These are phyloP conservation scores for Brachirus orientalis DNA, from an alignment of 2,113 vertebrate species.

Conservation along the genomic window DNA sequence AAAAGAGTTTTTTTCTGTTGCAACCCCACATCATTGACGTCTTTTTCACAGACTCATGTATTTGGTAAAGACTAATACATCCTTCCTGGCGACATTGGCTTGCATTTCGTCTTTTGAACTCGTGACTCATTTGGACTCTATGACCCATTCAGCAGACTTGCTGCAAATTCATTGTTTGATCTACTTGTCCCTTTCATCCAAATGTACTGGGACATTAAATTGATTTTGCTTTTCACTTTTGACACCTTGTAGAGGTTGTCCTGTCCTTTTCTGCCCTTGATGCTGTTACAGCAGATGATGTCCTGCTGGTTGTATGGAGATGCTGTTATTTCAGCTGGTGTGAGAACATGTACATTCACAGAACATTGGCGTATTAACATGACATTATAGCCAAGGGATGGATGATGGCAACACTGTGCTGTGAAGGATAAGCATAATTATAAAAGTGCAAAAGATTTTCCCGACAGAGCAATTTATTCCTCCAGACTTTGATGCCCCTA, in stretches of 20 bases:
- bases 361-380: neutral
- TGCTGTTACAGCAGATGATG: conserved; percentile 31
- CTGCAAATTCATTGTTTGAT: conserved; percentile 13
- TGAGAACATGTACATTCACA: conserved; percentile 10
- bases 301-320: conserved; percentile 46
- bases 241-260: conserved; percentile 8
- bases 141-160: conserved; percentile 24
- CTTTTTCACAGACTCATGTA: conserved; percentile 42
- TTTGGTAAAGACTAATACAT: conserved; percentile 25
- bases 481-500: neutral
- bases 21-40: conserved; percentile 11
- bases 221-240: conserved; percentile 17
- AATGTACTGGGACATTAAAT: conserved; percentile 24
- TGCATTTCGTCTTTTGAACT: conserved; percentile 24
- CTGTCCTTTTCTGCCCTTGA: conserved; percentile 30
- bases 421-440: neutral
- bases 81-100: conserved; percentile 10
- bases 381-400: neutral
- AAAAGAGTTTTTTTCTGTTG: conserved; percentile 23
- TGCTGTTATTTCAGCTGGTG: conserved; percentile 66
- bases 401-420: conserved; percentile 3
- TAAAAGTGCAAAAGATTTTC: neutral
- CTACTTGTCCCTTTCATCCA: conserved; percentile 4
- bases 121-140: conserved; percentile 18
- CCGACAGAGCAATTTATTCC: neutral